These are phyloP conservation scores for Steinernema khuongi DNA, from an alignment of 1,140 invertebrate species.

Conservation along the genomic window DNA sequence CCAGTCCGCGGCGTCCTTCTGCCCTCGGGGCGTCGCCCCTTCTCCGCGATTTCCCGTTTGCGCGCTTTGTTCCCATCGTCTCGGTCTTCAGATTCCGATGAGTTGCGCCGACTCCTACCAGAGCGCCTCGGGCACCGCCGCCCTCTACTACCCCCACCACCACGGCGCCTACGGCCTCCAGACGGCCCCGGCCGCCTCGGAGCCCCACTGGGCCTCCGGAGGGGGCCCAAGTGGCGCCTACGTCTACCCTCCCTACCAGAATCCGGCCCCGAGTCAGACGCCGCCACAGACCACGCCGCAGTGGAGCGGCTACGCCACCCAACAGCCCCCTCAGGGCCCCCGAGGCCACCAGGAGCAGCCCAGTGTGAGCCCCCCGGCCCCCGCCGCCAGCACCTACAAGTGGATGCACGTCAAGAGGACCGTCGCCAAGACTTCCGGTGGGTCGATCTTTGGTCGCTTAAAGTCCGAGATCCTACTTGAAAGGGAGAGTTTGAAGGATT, in stretches of 20 bases:
- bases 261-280: neutral
- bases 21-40: neutral
- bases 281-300: conserved; percentile 15
- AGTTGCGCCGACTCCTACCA: conserved; percentile 32
- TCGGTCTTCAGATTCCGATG: conserved; percentile 20
- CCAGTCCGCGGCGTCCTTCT: neutral
- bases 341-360: conserved; percentile 5
- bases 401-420: conserved; percentile 39
- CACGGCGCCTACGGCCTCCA: conserved; percentile 20
- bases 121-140: conserved; percentile 22
- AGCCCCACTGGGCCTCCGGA: conserved; percentile 18
- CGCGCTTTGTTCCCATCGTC: neutral
- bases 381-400: conserved; percentile 26
- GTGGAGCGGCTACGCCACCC: conserved; percentile 19
- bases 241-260: neutral
- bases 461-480: neutral
- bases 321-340: neutral
- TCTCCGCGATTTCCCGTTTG: conserved; percentile 1
- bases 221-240: neutral
- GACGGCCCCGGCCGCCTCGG: neutral
- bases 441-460: neutral
- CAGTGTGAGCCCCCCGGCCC: neutral
- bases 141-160: conserved; percentile 21
- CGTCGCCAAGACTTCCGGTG: conserved; percentile 19
- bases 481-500: neutral